Base-by-base conservation (phyloP, 2,888 invertebrate species). In the Yponomeuta sedellus region DNA sequence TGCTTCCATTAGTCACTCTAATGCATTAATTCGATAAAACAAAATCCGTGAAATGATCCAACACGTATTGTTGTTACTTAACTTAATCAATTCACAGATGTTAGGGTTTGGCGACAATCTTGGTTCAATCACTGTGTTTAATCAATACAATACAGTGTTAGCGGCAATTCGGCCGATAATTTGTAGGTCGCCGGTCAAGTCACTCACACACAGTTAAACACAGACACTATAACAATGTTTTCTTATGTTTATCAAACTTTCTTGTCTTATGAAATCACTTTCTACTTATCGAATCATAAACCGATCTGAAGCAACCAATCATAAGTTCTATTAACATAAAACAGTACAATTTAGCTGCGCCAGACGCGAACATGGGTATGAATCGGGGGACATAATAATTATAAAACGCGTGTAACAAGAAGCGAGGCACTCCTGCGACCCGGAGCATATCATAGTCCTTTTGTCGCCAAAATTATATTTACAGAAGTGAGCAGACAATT, bases 401-500 rank as follows among this genome's bases (percentile, higher is more conserved):
- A 77, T 78, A 77, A 81, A 83, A 82, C 77, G 80, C 81, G 74
- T 82, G 79, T 84, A 85, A 85, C 83, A 76, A 83, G 86, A 79
- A 80, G 77, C 76, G 74, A 73, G 76, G 75, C 79, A 76, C 85
- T 84, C 85, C 84, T 75, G 68, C 80, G 85, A 81, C 86, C 84
- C 87, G 74, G 83, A 81, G 82, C 85, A 79, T 89, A 88, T 88
- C 89, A 88, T 88, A 86, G 88, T 85, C 90, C 90, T 90, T 91
- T 91, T 91, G 91, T 91, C 88, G 82, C 85, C 88, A 79, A 91
- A 91, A 91, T 91, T 88, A 91, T 91, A 91, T 91, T 91, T 91
- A 90, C 90, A 91, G 88, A 91, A 91, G 89, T 88, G 90, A 91
- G 86, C 89, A 89, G 91, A 91, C 90, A 91, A 91, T 91, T 91